Evolutionary conservation across 2,888 invertebrate species (phyloP).

Genomic region (Drosophila pegasa): DNA sequence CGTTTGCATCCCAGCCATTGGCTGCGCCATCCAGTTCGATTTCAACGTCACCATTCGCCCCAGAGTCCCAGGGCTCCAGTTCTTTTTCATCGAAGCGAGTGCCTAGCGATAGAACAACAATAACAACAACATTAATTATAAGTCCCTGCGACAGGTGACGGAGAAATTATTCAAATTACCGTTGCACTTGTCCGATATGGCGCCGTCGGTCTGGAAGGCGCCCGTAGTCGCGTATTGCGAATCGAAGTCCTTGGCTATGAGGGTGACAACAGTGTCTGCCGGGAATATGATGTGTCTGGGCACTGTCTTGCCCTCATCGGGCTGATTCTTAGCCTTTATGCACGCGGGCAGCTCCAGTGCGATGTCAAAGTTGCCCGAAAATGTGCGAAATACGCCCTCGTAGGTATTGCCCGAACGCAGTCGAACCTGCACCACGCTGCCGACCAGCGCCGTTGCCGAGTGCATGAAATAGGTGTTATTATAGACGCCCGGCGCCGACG

Average conservation of each 20-base stretch:
- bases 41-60: slow-evolving; percentile 87
- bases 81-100: slow-evolving; percentile 87
- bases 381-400: slow-evolving; percentile 96
- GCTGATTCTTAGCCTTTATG: slow-evolving; percentile 82
- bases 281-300: slow-evolving; percentile 88
- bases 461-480: slow-evolving; percentile 96
- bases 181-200: slow-evolving; percentile 93
- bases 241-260: slow-evolving; percentile 93
- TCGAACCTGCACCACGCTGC: slow-evolving; percentile 92
- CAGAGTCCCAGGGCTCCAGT: slow-evolving; percentile 95
- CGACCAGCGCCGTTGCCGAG: slow-evolving; percentile 93
- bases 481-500: slow-evolving; percentile 93
- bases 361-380: slow-evolving; percentile 94
- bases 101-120: slow-evolving; percentile 59
- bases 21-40: slow-evolving; percentile 90
- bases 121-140: neutral
- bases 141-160: neutral
- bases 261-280: slow-evolving; percentile 92
- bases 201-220: slow-evolving; percentile 94
- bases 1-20: slow-evolving; percentile 98
- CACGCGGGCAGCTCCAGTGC: slow-evolving; percentile 95
- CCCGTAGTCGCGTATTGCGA: slow-evolving; percentile 95
- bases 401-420: slow-evolving; percentile 93
- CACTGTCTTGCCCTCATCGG: slow-evolving; percentile 79
- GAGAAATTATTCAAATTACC: slow-evolving; percentile 85